These are phyloP conservation scores for Anoplophora glabripennis DNA, from an alignment of 1,140 invertebrate genomes.

Conservation along the genomic window DNA sequence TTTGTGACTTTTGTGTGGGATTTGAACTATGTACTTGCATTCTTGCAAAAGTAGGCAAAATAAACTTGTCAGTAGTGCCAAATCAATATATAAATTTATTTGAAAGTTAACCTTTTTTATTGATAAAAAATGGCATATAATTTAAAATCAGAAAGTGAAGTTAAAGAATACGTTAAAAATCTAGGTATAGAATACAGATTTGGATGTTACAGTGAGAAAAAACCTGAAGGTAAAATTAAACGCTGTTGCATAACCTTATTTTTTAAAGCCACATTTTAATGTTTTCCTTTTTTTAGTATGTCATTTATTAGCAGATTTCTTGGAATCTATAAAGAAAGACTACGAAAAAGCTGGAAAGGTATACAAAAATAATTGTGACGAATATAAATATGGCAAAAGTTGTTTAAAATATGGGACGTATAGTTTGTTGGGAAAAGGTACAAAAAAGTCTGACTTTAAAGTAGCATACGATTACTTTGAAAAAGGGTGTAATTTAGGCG, in stretches of 20 bases:
- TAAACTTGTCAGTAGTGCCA: background rate
- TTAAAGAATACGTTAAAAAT: constrained; percentile 84
- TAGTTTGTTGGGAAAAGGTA: constrained; percentile 60
- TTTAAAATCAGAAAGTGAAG: constrained; percentile 80
- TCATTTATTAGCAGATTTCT: constrained; percentile 84
- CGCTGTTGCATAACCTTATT: constrained; percentile 10
- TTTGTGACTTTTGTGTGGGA: too few relatives aligned
- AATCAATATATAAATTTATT: background rate
- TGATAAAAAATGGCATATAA: constrained; percentile 58
- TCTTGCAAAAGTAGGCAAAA: background rate
- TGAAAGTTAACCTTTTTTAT: background rate
- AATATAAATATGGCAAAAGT: constrained; percentile 74
- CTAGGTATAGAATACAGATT: constrained; percentile 89
- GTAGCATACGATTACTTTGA: constrained; percentile 64
- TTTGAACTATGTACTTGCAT: too few relatives aligned
- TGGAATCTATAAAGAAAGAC: constrained; percentile 79
- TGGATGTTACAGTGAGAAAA: constrained; percentile 82
- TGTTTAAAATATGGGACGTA: constrained; percentile 84
- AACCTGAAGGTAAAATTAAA: constrained; percentile 65
- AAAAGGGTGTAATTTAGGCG: constrained; percentile 71
- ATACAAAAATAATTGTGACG: constrained; percentile 82
- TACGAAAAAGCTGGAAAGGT: constrained; percentile 72
- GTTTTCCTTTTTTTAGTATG: constrained; percentile 80
- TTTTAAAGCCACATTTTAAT: constrained; percentile 2
- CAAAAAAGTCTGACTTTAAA: constrained; percentile 54